A percentile compares a stretch with the other conserved stretches of the same genome.
phyloP scores from a whole-genome alignment of 2,888 invertebrate species.

The Agriotes lineatus region DNA sequence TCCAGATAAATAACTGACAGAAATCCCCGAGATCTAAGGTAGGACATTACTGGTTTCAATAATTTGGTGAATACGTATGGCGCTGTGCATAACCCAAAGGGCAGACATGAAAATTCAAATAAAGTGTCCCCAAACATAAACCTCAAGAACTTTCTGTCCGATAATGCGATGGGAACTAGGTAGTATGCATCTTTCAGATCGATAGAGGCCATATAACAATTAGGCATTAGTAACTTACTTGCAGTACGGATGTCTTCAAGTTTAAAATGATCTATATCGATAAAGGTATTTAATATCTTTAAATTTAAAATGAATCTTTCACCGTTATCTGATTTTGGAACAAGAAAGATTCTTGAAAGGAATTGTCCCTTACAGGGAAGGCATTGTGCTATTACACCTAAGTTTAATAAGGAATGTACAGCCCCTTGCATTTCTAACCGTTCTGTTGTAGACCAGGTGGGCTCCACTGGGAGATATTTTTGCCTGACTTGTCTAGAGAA shows the following conservation, averaged over 20 bases:
- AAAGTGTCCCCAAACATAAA: constrained; percentile 29
- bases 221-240: constrained; percentile 7
- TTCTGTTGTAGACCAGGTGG: neutral
- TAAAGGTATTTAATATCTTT: constrained; percentile 34
- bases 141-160: constrained; percentile 32
- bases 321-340: constrained; percentile 39
- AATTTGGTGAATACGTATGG: constrained; percentile 44
- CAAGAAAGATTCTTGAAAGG: constrained; percentile 27
- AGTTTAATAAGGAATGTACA: neutral
- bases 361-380: constrained; percentile 5
- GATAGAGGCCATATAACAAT: constrained; percentile 26
- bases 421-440: neutral
- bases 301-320: constrained; percentile 41
- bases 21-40: constrained; percentile 21
- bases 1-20: constrained; percentile 35
- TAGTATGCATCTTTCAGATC: constrained; percentile 43
- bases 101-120: constrained; percentile 41
- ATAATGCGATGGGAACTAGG: constrained; percentile 28
- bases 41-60: constrained; percentile 36
- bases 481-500: neutral
- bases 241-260: constrained; percentile 30
- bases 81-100: constrained; percentile 39
- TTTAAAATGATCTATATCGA: constrained; percentile 35
- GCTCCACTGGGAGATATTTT: neutral
- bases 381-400: neutral